Conservation (phyloP, 1,140 invertebrate genomes). For the Rhyacophila brunnea region DNA sequence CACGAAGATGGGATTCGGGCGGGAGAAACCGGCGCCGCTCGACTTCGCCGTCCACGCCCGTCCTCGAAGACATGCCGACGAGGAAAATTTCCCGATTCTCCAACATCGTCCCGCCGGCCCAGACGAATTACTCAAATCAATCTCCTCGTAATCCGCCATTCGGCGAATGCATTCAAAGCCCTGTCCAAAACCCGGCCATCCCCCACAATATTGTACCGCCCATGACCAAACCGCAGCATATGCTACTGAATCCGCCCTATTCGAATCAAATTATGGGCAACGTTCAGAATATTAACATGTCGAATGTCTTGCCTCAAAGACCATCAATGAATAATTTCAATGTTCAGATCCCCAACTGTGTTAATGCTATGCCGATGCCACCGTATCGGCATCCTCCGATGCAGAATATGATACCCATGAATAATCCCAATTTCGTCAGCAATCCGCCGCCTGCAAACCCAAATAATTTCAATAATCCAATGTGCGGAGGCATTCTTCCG, state of each 20-base stretch:
- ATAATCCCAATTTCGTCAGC: not conserved
- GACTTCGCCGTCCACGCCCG: constrained; percentile 25
- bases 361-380: not conserved
- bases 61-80: constrained; percentile 19
- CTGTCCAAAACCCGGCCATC: not conserved
- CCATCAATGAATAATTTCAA: not conserved
- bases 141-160: not conserved
- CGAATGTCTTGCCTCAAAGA: no score
- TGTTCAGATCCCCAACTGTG: not conserved
- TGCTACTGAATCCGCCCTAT: not conserved
- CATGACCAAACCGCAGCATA: not conserved
- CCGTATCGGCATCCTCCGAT: constrained; percentile 1
- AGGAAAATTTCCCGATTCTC: constrained; percentile 14
- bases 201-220: not conserved
- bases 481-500: no score
- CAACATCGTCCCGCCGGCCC: not conserved
- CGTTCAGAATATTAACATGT: no score
- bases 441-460: no score
- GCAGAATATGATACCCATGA: not conserved
- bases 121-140: not conserved
- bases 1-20: constrained; percentile 25
- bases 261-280: no score
- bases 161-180: not conserved
- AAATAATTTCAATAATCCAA: no score
- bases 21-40: constrained; percentile 6